Evolutionary conservation across 2,888 invertebrate species (phyloP).

Genomic region (Sesia bembeciformis): DNA sequence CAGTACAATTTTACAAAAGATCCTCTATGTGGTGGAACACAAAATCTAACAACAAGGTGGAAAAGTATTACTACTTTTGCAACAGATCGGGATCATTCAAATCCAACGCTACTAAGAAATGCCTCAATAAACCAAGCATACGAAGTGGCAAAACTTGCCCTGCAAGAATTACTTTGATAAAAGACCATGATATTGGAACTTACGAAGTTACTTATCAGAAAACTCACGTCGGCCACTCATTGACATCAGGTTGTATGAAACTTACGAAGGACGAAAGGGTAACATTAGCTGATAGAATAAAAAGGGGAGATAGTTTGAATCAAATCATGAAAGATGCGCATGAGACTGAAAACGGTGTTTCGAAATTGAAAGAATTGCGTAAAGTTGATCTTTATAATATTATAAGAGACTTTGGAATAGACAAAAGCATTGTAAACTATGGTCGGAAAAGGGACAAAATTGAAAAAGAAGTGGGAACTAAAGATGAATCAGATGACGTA

Average conservation of each 20-base stretch:
- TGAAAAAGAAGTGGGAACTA: constrained; percentile 4
- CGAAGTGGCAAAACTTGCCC: constrained; percentile 5
- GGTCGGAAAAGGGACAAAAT: background rate
- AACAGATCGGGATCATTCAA: background rate
- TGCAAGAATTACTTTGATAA: constrained; percentile 1
- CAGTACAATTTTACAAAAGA: background rate
- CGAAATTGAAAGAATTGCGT: background rate
- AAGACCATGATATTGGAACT: background rate
- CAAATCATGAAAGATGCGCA: background rate
- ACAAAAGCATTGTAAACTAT: constrained; percentile 1
- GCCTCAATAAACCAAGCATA: background rate
- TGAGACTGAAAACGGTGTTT: background rate
- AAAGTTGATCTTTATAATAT: constrained; percentile 3
- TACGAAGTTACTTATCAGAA: background rate
- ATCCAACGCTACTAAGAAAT: background rate
- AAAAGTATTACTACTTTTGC: constrained; percentile 3
- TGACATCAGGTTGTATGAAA: background rate
- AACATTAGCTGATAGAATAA: background rate
- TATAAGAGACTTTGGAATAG: constrained; percentile 5
- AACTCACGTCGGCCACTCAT: constrained; percentile 1
- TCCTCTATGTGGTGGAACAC: background rate
- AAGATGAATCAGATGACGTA: background rate
- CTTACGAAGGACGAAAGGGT: background rate
- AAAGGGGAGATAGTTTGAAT: background rate
- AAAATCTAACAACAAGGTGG: background rate